Conservation (phyloP, 2,888 invertebrate species). For the Mythimna albipuncta region DNA sequence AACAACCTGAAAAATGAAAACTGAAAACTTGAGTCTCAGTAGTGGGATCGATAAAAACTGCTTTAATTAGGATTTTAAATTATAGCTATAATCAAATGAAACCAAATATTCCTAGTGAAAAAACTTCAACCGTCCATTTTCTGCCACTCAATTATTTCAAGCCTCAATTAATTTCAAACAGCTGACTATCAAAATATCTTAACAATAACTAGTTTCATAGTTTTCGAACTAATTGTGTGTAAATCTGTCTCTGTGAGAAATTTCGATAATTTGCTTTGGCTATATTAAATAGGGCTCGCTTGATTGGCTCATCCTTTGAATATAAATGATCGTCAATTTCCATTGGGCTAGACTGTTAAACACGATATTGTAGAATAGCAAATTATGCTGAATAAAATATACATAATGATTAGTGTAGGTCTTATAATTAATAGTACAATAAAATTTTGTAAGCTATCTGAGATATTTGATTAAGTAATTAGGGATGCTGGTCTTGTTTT, state of each 20-base stretch:
- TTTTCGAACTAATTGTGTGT: constrained; percentile 70
- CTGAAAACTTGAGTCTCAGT: too few relatives aligned
- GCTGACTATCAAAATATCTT: constrained; percentile 30
- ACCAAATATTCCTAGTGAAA: too few relatives aligned
- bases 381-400: constrained; percentile 50
- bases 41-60: too few relatives aligned
- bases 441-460: constrained; percentile 5
- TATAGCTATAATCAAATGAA: too few relatives aligned
- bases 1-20: too few relatives aligned
- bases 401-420: constrained; percentile 25
- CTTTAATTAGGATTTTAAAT: too few relatives aligned
- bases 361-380: constrained; percentile 29
- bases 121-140: neutral
- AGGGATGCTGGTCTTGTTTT: neutral
- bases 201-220: constrained; percentile 52
- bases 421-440: neutral
- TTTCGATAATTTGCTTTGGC: constrained; percentile 76
- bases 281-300: constrained; percentile 74
- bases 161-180: constrained; percentile 30
- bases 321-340: constrained; percentile 69
- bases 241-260: constrained; percentile 72
- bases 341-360: constrained; percentile 14
- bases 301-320: constrained; percentile 73
- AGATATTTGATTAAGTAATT: neutral
- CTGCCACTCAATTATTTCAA: constrained; percentile 16